Evolutionary conservation across 1,140 invertebrate species (phyloP).

Genomic region (Diachasma alloeum): DNA sequence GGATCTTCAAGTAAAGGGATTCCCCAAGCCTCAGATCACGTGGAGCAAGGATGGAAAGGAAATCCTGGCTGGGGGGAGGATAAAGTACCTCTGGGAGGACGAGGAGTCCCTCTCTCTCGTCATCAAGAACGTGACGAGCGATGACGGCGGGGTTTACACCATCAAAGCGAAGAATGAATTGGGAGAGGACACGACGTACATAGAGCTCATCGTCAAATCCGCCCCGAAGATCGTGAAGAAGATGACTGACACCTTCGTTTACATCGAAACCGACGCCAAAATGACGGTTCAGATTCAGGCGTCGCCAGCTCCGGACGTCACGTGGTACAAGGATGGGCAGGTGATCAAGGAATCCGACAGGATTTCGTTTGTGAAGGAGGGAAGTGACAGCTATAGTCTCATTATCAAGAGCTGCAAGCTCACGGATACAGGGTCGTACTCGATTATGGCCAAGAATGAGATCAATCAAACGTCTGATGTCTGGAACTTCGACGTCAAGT

Average conservation of each 20-base stretch:
- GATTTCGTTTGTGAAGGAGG: conserved; percentile 75
- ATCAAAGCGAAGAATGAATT: conserved; percentile 88
- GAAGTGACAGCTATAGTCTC: conserved; percentile 74
- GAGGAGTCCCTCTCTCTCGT: conserved; percentile 89
- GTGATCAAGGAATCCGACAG: conserved; percentile 74
- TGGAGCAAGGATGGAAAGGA: conserved; percentile 89
- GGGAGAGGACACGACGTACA: conserved; percentile 80
- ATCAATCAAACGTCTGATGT: conserved; percentile 87
- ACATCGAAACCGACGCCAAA: conserved; percentile 73
- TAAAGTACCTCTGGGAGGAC: conserved; percentile 90
- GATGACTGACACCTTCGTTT: conserved; percentile 76
- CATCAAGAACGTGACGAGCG: conserved; percentile 85
- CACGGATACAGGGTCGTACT: conserved; percentile 93
- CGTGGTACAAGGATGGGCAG: conserved; percentile 88
- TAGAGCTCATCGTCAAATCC: conserved; percentile 80
- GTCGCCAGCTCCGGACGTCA: conserved; percentile 80
- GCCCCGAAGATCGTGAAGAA: conserved; percentile 86
- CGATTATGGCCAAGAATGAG: conserved; percentile 89
- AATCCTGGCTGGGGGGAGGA: conserved; percentile 80
- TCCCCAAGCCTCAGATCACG: conserved; percentile 89
- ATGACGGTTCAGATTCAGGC: conserved; percentile 86
- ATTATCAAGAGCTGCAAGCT: conserved; percentile 82
- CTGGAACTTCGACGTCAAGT: conserved; percentile 81
- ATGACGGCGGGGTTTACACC: conserved; percentile 87
- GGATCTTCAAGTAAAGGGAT: conserved; percentile 90